Conservation (phyloP, 2,797 vertebrate genomes). For the Gymnothorax javanicus region DNA sequence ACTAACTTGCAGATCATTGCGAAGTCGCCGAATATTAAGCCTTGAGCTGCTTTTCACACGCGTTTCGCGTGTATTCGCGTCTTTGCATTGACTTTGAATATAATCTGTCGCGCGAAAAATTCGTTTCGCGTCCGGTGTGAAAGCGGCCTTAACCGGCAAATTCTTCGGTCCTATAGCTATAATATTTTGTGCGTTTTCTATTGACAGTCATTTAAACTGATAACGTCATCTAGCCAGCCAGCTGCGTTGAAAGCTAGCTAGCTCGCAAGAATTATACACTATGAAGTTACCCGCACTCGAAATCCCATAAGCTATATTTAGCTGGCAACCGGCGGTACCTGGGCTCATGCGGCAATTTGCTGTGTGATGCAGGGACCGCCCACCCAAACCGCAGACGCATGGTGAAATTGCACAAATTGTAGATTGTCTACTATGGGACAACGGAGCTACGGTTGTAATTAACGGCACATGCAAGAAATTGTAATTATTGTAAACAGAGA, state of each 20-base stretch:
- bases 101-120: too few relatives aligned
- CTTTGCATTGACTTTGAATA: too few relatives aligned
- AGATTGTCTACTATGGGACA: not conserved
- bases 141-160: not conserved
- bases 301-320: not conserved
- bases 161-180: not conserved
- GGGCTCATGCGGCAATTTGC: not conserved
- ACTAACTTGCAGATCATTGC: too few relatives aligned
- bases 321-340: not conserved
- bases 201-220: not conserved
- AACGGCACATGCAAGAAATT: not conserved
- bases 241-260: not conserved
- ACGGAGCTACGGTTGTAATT: not conserved
- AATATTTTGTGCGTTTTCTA: not conserved
- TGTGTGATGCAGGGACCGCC: not conserved
- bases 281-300: too few relatives aligned
- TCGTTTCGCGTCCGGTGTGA: too few relatives aligned
- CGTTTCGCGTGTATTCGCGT: too few relatives aligned
- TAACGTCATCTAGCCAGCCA: not conserved
- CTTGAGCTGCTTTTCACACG: too few relatives aligned
- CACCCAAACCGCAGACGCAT: not conserved
- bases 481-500: too few relatives aligned
- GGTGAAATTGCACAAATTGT: not conserved
- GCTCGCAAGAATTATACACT: not conserved
- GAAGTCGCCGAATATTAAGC: too few relatives aligned